phyloP scores from a whole-genome alignment of 2,113 vertebrate species.

The Machaerirhynchus nigripectus region DNA sequence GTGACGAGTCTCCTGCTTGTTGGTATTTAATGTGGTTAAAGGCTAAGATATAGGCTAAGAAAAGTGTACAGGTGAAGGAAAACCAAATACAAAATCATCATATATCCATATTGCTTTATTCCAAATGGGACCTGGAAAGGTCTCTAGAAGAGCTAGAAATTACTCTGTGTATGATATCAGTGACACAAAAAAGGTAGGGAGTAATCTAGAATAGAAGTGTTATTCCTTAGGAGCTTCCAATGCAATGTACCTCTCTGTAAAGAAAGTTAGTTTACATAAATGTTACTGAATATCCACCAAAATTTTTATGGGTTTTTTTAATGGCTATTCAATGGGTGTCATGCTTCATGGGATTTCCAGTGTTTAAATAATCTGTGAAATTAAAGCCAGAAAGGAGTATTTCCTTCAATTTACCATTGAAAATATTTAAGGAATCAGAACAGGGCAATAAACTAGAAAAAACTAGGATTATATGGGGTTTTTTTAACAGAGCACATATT shows the following conservation, averaged over 20 bases:
- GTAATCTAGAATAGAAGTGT: fast-evolving
- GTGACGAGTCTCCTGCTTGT: neutral
- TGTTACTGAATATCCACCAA: fast-evolving
- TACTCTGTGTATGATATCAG: neutral
- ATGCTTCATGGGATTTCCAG: fast-evolving
- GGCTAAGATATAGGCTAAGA: neutral
- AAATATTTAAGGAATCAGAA: neutral
- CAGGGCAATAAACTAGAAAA: neutral
- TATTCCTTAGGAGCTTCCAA: neutral
- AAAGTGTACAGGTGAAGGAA: neutral
- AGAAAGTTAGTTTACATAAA: neutral
- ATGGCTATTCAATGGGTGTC: neutral
- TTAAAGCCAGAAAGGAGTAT: neutral
- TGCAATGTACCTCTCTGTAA: neutral
- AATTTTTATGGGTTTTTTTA: fast-evolving
- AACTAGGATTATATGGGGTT: neutral
- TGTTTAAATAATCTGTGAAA: neutral
- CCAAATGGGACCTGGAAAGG: neutral
- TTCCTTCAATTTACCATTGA: neutral
- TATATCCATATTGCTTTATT: neutral
- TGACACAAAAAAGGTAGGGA: neutral
- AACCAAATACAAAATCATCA: neutral
- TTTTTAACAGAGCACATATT: neutral
- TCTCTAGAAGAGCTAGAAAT: neutral
- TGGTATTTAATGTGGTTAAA: neutral